phyloP scores from a whole-genome alignment of 2,797 vertebrate genomes.

The Galaxias olidus region DNA sequence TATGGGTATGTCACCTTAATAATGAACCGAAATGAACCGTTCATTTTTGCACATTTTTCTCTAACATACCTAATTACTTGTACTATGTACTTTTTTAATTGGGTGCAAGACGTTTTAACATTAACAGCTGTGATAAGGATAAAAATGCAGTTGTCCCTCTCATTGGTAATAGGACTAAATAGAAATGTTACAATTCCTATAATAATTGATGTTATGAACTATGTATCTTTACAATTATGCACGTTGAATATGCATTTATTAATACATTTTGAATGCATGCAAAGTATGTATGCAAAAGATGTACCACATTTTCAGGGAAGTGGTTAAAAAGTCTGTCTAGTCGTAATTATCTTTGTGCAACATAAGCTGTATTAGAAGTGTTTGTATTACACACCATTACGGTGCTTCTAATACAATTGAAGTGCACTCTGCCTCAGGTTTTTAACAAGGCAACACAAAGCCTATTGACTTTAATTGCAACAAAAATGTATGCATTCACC shows the following conservation, averaged over 20 bases:
- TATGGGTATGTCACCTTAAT: slow-evolving; percentile 43
- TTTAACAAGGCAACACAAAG: slow-evolving; percentile 72
- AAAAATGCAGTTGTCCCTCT: slow-evolving; percentile 13
- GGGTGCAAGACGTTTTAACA: slow-evolving; percentile 15
- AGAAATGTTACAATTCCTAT: slow-evolving; percentile 1
- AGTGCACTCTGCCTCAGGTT: slow-evolving; percentile 54
- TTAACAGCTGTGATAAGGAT: too few relatives aligned
- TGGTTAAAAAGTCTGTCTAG: slow-evolving; percentile 29
- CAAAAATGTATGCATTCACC: slow-evolving; percentile 63
- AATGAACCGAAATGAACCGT: slow-evolving; percentile 38
- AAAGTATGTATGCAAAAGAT: slow-evolving; percentile 48
- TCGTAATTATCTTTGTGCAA: slow-evolving; percentile 60
- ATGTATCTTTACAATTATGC: slow-evolving; percentile 17
- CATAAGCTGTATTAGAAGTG: slow-evolving; percentile 51
- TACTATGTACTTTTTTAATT: slow-evolving; percentile 33
- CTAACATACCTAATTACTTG: slow-evolving; percentile 32
- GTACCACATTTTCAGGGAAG: slow-evolving; percentile 29
- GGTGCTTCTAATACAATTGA: slow-evolving; percentile 68
- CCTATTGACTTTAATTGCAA: slow-evolving; percentile 68
- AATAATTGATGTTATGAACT: slow-evolving; percentile 25
- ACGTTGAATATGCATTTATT: slow-evolving; percentile 31
- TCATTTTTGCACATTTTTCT: slow-evolving; percentile 58
- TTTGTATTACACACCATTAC: slow-evolving; percentile 44
- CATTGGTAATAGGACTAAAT: slow-evolving; percentile 8
- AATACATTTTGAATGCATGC: slow-evolving; percentile 16